These are phyloP conservation scores for Drosophila erecta DNA, from an alignment of 1,140 invertebrate species.

Conservation along the genomic window DNA sequence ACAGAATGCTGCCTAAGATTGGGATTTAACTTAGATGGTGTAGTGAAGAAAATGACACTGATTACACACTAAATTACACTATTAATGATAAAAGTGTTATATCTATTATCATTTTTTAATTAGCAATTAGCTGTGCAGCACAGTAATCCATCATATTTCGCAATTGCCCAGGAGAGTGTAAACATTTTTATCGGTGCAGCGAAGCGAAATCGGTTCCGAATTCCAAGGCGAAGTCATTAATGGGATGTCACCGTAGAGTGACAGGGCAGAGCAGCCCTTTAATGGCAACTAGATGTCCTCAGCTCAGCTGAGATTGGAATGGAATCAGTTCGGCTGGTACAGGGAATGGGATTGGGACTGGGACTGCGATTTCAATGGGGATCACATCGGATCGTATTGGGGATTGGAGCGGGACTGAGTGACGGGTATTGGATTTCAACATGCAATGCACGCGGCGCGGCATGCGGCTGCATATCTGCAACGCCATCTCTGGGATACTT, in stretches of 20 bases:
- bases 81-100: no score
- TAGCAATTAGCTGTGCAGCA: no score
- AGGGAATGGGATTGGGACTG: no score
- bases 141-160: background rate
- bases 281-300: constrained; percentile 51
- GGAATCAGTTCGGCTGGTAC: constrained; percentile 7
- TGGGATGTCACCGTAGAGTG: constrained; percentile 68
- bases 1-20: background rate
- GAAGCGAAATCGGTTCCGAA: constrained; percentile 54
- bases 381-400: constrained; percentile 2
- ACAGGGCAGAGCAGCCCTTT: constrained; percentile 39
- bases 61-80: no score
- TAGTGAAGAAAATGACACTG: no score
- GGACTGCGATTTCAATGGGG: constrained; percentile 1
- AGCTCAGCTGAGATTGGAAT: constrained; percentile 24
- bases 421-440: constrained; percentile 80
- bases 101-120: no score
- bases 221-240: constrained; percentile 76
- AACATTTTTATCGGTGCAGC: constrained; percentile 25
- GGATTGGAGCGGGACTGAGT: constrained; percentile 29
- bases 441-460: constrained; percentile 75
- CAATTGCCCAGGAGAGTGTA: no score
- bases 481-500: constrained; percentile 64
- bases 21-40: no score
- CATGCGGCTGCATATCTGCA: constrained; percentile 77